Evolutionary conservation across 1,140 invertebrate species (phyloP).

Genomic region (Lepidurus packardi): DNA sequence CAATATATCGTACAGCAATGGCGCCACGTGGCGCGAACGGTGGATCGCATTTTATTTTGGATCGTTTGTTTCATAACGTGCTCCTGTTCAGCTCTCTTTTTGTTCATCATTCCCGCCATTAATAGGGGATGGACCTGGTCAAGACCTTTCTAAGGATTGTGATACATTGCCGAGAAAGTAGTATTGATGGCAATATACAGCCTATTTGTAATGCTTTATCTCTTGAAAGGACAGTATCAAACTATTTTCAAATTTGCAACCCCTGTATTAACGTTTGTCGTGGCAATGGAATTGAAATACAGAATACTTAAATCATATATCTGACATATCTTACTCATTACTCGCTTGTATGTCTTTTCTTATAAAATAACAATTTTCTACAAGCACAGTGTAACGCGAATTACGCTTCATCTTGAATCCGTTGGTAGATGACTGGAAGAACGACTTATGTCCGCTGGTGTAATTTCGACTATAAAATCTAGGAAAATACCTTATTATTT

Average conservation of each 20-base stretch:
- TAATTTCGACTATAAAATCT: no score
- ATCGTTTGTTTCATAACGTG: slow-evolving; percentile 52
- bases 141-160: slow-evolving; percentile 10
- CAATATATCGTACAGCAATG: slow-evolving; percentile 49
- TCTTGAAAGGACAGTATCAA: neutral
- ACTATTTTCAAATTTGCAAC: neutral
- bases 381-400: no score
- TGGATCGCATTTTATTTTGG: slow-evolving; percentile 56
- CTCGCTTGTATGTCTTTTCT: no score
- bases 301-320: neutral
- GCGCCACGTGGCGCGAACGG: slow-evolving; percentile 50
- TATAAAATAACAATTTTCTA: no score
- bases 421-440: no score
- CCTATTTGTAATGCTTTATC: slow-evolving; percentile 1
- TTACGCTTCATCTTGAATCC: no score
- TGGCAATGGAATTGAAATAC: neutral
- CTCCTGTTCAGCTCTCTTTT: slow-evolving; percentile 49
- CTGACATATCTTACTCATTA: neutral
- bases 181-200: neutral
- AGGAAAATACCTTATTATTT: no score
- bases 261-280: neutral
- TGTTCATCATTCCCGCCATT: slow-evolving; percentile 48
- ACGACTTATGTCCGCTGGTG: no score
- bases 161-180: neutral
- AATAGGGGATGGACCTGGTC: slow-evolving; percentile 40